Base-by-base conservation (phyloP, 2,888 invertebrate genomes). In the Endomychus coccineus region DNA sequence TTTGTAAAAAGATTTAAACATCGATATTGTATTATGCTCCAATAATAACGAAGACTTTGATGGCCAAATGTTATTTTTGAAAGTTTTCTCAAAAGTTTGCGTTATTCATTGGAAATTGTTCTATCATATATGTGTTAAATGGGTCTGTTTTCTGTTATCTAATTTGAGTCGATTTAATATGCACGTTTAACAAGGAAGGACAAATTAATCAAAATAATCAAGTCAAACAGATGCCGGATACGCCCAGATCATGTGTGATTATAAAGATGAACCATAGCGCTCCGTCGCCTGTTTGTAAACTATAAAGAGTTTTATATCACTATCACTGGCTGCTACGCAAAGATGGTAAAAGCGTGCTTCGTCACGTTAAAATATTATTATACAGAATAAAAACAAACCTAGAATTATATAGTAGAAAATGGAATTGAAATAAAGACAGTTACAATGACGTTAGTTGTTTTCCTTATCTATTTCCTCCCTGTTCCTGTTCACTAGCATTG, bases 381-480 rank as follows among this genome's bases (percentile, higher is more conserved):
- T 43, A 56, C 50, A 52, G 52, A 51, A 51, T 49, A 34, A 50
- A 54, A 53, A 52, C 48, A 50, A 51, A 51, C 50, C 48, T 55
- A 56, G 55, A 50, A 52, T 56, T 62, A 60, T 58, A 59, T 49
- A 57, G 59, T 61, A 61, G 61, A 59, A 59, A 59, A 63, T 63
- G 62, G 62, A 64, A 64, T 64, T 64, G 62, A 62, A 62, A 63
- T 64, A 62, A 62, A 64, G 56, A 59, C 58, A 58, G 62, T 62
- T 63, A 61, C 54, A 58, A 56, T 51, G 49, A 55, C 27, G 40
- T 24, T 36, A 36, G 25, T 31, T 42, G n/a, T n/a, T n/a, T n/a
- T n/a, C n/a, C n/a, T n/a, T n/a, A n/a, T n/a, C n/a, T n/a, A n/a
- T n/a, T n/a, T n/a, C n/a, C n/a, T n/a, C n/a, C n/a, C n/a, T n/a